phyloP scores from a whole-genome alignment of 92 coral and sea anemone genomes.

The Plumapathes pennacea region DNA sequence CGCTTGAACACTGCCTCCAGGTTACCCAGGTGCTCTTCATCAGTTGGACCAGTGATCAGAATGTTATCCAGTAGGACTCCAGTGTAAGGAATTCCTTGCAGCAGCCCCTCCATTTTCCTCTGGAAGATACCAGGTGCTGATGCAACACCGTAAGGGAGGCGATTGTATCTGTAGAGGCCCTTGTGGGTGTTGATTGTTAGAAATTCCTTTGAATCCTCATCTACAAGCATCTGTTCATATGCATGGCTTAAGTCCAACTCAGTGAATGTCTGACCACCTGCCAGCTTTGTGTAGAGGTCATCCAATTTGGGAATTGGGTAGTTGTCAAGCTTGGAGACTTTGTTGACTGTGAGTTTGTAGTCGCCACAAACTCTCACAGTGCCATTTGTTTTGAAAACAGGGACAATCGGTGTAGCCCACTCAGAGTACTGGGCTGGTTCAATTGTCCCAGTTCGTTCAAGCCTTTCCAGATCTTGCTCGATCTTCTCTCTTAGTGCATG shows the following conservation, averaged over 20 bases:
- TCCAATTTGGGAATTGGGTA: conserved; percentile 51
- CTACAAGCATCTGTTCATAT: conserved; percentile 55
- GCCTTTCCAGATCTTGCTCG: conserved; percentile 38
- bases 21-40: conserved; percentile 17
- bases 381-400: conserved; percentile 12
- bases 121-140: conserved; percentile 54
- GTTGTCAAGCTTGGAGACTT: conserved; percentile 17
- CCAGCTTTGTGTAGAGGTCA: conserved; percentile 33
- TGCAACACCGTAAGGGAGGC: conserved; percentile 53
- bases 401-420: conserved; percentile 13
- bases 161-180: conserved; percentile 42
- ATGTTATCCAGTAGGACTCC: conserved; percentile 43
- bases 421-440: conserved; percentile 28
- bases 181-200: conserved; percentile 52
- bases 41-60: conserved; percentile 28
- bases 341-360: conserved; percentile 17
- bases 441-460: conserved; percentile 21
- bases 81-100: conserved; percentile 49
- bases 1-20: conserved; percentile 24
- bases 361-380: conserved; percentile 22
- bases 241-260: conserved; percentile 60
- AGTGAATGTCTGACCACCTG: conserved; percentile 39
- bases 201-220: conserved; percentile 40
- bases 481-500: conserved; percentile 20
- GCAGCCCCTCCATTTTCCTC: conserved; percentile 32